phyloP scores from a whole-genome alignment of 2,113 vertebrate genomes.

The Semnornis frantzii region DNA sequence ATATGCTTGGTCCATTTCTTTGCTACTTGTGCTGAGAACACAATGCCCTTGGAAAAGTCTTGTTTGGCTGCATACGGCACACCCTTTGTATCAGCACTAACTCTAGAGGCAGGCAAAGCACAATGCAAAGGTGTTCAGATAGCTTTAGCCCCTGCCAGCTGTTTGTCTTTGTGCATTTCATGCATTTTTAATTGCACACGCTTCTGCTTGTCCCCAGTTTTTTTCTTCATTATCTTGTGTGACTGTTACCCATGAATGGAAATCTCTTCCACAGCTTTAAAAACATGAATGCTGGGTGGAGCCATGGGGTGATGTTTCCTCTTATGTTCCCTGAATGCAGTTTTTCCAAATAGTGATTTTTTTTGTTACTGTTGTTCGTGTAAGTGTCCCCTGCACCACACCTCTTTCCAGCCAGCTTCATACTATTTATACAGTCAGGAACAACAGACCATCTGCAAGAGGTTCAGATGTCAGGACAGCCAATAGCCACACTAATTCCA shows the following conservation, averaged over 20 bases:
- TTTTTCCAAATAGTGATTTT: conserved; percentile 5
- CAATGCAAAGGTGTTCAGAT: background rate
- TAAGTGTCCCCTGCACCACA: background rate
- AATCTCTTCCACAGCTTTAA: background rate
- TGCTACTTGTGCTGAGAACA: background rate
- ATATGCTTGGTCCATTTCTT: background rate
- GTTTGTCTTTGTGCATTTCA: background rate
- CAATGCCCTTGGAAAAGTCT: background rate
- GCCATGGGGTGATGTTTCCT: background rate
- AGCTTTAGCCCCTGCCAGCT: background rate
- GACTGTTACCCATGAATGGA: background rate
- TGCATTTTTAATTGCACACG: background rate
- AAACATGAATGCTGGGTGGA: background rate
- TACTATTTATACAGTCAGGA: background rate
- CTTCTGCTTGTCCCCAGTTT: background rate
- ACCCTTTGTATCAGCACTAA: background rate
- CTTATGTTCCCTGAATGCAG: background rate
- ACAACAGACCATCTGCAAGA: background rate
- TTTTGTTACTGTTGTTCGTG: no score
- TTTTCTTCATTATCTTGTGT: background rate
- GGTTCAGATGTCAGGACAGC: background rate
- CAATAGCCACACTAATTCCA: background rate
- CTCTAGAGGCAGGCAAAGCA: background rate
- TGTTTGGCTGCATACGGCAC: background rate
- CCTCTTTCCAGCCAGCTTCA: background rate